Conservation (phyloP, 2,888 invertebrate genomes). For the Cylloceria caligata region DNA sequence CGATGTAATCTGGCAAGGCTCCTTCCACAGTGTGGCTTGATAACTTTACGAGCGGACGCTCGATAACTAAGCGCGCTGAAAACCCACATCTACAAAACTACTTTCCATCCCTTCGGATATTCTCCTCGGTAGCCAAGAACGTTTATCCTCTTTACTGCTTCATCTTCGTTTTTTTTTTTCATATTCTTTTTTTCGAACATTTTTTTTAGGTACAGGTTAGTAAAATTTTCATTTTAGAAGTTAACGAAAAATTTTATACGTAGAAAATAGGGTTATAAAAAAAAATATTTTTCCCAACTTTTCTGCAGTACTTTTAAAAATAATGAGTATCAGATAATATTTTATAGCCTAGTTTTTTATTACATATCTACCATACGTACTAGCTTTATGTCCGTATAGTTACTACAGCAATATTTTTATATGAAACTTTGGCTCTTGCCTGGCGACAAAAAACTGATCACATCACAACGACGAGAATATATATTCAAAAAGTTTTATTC, state of each 20-base stretch:
- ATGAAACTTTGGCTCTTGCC: background rate
- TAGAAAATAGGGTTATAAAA: constrained; percentile 11
- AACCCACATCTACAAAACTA: constrained; percentile 28
- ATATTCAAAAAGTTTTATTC: background rate
- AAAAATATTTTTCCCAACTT: background rate
- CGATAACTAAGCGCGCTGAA: constrained; percentile 42
- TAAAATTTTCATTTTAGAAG: constrained; percentile 30
- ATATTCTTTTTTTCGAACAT: constrained; percentile 18
- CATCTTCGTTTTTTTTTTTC: constrained; percentile 13
- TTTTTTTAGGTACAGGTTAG: constrained; percentile 11
- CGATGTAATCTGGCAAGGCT: constrained; percentile 46
- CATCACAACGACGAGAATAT: constrained; percentile 2
- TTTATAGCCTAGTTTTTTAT: background rate
- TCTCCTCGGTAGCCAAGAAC: constrained; percentile 23
- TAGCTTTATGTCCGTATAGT: background rate
- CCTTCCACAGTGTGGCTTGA: constrained; percentile 39
- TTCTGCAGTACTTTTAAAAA: background rate
- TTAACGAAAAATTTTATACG: constrained; percentile 36
- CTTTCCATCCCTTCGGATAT: constrained; percentile 19
- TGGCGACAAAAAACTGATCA: constrained; percentile 35
- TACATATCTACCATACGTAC: background rate
- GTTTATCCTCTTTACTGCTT: constrained; percentile 12
- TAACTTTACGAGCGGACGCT: constrained; percentile 50
- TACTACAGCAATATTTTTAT: background rate
- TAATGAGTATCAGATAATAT: background rate